Evolutionary conservation across 1,140 invertebrate genomes (phyloP), one percentile per base, ranked within the genome.

Genomic region (Leptinotarsa lineolata): DNA sequence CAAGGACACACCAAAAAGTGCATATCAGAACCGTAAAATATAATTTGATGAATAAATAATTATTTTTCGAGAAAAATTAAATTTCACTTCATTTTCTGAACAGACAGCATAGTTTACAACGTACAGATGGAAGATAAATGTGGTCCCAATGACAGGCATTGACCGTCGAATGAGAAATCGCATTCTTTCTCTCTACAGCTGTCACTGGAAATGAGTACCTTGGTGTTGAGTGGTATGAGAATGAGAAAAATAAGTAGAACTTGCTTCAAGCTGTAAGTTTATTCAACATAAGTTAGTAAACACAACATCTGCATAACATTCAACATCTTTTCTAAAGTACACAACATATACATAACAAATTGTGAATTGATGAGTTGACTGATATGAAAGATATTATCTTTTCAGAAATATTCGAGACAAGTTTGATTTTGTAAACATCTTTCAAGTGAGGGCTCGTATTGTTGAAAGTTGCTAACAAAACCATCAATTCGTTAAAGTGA

Each of bases 241-340:
- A 20, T 59, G 18, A 59, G 18, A 59, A n/a, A 59, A 59, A 16
- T n/a, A 59, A 59, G 5, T 59, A 59, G 20, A 59, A 18, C 16
- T n/a, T 13, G 20, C 0, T 13, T 16, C 3, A 18, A 59, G 20
- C 58, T 6, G 5, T 69, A 58, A 18, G 15, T 70, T 60, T 59
- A 58, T 70, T 70, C 0, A 70, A 58, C 54, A 60, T 60, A 21
- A 21, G 21, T 70, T 30, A n/a, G 68, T 20, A 48, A 70, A 59
- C 21, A 15, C 58, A 59, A 60, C 58, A 70, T 59, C 58, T 59
- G 20, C 21, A 39, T 70, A 70, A 70, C 68, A 60, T 59, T 60
- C 20, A 68, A 59, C 68, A 59, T 70, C 22, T 20, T 68, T 45
- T 39, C 30, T 39, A 39, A 16, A 54, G 48, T 54, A 54, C 48